Evolutionary conservation across 2,797 vertebrate species (phyloP).

Genomic region (Mormyrops boulengeri): DNA sequence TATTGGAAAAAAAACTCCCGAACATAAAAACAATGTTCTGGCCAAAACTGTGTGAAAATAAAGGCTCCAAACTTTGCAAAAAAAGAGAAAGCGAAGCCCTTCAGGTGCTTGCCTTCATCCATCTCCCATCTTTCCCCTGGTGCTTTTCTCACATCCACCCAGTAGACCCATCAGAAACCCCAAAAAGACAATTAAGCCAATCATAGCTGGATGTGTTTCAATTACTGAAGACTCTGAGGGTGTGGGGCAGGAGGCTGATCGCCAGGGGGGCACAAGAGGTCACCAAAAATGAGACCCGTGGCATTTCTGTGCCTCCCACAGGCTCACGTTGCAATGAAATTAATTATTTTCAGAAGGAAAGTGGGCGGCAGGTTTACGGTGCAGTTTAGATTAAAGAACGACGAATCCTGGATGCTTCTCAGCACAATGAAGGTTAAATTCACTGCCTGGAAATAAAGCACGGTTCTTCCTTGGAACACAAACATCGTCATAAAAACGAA

Average conservation of each 20-base stretch:
- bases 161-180: neutral
- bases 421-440: neutral
- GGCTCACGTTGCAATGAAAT: neutral
- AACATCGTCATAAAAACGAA: neutral
- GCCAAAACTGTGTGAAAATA: slow-evolving; percentile 6
- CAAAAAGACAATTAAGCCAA: neutral
- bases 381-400: neutral
- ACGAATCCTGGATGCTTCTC: neutral
- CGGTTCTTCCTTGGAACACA: neutral
- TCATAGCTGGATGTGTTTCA: neutral
- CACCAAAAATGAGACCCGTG: neutral
- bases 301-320: neutral
- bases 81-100: neutral
- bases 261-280: neutral
- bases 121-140: neutral
- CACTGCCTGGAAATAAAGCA: neutral
- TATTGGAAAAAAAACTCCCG: neutral
- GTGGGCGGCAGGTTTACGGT: neutral
- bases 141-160: neutral
- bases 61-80: neutral
- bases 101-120: neutral
- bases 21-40: slow-evolving; percentile 9
- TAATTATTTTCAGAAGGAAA: neutral
- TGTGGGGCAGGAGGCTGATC: neutral
- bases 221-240: neutral